phyloP scores from a whole-genome alignment of 2,113 vertebrate genomes.

The Chaenogobius annularis region DNA sequence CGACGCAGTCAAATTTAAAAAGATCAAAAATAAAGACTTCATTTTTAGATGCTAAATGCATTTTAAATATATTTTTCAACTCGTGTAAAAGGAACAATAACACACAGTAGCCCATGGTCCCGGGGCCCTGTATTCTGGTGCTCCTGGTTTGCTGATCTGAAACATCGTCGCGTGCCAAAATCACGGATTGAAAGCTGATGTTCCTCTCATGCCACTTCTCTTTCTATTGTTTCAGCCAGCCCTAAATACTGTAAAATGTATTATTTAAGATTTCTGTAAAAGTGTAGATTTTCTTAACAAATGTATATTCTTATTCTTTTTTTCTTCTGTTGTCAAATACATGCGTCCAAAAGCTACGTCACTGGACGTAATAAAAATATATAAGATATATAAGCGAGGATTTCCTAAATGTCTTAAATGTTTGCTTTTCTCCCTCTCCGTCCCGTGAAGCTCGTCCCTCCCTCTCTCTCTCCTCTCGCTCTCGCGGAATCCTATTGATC shows the following conservation, averaged over 20 bases:
- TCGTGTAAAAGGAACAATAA: neutral
- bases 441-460: slow-evolving; percentile 40
- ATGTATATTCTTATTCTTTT: neutral
- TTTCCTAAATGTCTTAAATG: slow-evolving; percentile 35
- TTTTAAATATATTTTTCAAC: neutral
- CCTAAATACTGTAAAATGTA: neutral
- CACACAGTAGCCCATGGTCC: neutral
- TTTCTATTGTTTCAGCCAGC: neutral
- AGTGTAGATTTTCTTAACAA: neutral
- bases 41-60: neutral
- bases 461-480: slow-evolving; percentile 58
- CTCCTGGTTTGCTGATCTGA: slow-evolving; percentile 4
- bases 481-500: slow-evolving; percentile 78
- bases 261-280: neutral
- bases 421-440: slow-evolving; percentile 31
- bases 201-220: neutral
- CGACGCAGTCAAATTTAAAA: no score
- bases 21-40: neutral
- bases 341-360: neutral
- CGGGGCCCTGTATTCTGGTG: slow-evolving; percentile 31
- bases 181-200: slow-evolving; percentile 14
- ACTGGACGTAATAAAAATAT: slow-evolving; percentile 17
- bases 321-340: neutral
- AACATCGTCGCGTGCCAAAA: slow-evolving; percentile 7
- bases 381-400: slow-evolving; percentile 7